Percentiles rank a stretch among this genome's conserved stretches.
Evolutionary conservation across 2,113 vertebrate genomes (phyloP).

Genomic region (Eptesicus fuscus): DNA sequence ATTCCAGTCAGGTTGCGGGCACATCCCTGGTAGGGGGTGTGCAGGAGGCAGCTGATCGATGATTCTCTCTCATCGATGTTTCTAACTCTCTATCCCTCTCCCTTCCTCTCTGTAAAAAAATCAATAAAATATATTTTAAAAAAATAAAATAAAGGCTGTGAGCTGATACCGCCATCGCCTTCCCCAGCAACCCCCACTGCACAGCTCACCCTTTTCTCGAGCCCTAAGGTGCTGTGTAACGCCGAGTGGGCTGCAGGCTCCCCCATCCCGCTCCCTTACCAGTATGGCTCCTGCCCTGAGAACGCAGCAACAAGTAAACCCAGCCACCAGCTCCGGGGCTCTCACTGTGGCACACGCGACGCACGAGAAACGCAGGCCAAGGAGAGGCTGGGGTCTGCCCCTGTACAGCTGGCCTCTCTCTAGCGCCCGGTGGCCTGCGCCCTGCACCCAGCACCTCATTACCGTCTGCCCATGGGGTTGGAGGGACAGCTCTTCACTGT

Average conservation of each 20-base stretch:
- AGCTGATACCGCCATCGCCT: not conserved
- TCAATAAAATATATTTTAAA: no score
- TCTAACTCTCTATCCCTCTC: no score
- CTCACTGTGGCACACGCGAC: rapidly evolving
- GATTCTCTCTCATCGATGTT: no score
- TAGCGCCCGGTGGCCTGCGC: not conserved
- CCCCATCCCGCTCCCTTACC: not conserved
- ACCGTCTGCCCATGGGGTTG: rapidly evolving
- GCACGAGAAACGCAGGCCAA: no score
- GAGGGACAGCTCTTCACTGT: not conserved
- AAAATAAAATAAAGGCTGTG: not conserved
- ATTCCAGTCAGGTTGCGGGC: no score
- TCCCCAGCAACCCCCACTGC: not conserved
- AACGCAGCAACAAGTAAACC: rapidly evolving
- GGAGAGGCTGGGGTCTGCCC: not conserved
- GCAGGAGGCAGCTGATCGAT: no score
- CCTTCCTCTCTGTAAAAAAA: no score
- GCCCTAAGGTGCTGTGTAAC: not conserved
- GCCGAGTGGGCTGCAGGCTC: no score
- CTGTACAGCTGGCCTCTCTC: not conserved
- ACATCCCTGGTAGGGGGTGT: no score
- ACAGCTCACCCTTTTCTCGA: not conserved
- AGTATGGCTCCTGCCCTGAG: not conserved
- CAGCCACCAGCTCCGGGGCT: not conserved
- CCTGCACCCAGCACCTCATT: rapidly evolving